These are phyloP conservation scores for Pristionchus exspectatus DNA, from an alignment of 2,888 invertebrate species.

Conservation along the genomic window DNA sequence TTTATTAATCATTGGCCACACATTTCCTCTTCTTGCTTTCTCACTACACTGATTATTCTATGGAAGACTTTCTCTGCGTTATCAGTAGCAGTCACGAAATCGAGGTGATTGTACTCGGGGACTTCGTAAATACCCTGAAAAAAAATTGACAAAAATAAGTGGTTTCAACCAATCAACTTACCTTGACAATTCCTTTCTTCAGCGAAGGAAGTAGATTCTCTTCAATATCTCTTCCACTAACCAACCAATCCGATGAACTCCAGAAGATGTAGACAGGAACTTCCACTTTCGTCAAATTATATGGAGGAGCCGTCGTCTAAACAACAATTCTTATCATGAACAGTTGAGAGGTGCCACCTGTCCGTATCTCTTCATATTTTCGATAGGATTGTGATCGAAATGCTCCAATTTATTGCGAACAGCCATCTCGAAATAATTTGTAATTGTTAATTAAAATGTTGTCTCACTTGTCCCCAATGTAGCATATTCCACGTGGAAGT, in stretches of 20 bases:
- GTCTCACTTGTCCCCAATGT: slow-evolving; percentile 1
- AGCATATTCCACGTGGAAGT: slow-evolving; percentile 15
- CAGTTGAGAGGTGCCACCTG: neutral
- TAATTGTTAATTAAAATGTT: no score
- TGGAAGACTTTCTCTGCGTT: slow-evolving; percentile 28
- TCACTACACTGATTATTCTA: neutral
- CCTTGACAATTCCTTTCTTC: slow-evolving; percentile 6
- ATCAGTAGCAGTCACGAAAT: neutral
- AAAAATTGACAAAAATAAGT: neutral
- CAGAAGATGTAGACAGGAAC: slow-evolving; percentile 30
- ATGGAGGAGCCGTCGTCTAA: neutral
- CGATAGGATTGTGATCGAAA: neutral
- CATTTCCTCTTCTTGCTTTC: neutral
- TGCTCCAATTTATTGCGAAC: neutral
- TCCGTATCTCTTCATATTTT: neutral
- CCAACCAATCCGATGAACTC: slow-evolving; percentile 20
- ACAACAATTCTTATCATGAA: neutral
- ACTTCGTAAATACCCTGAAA: neutral
- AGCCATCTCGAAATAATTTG: neutral
- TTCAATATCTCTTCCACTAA: neutral
- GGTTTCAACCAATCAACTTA: neutral
- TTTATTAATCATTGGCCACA: neutral
- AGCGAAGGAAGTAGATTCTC: neutral
- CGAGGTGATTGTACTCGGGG: slow-evolving; percentile 30
- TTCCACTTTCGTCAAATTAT: neutral